phyloP scores from a whole-genome alignment of 2,888 invertebrate genomes.

The Miltochrista miniata region DNA sequence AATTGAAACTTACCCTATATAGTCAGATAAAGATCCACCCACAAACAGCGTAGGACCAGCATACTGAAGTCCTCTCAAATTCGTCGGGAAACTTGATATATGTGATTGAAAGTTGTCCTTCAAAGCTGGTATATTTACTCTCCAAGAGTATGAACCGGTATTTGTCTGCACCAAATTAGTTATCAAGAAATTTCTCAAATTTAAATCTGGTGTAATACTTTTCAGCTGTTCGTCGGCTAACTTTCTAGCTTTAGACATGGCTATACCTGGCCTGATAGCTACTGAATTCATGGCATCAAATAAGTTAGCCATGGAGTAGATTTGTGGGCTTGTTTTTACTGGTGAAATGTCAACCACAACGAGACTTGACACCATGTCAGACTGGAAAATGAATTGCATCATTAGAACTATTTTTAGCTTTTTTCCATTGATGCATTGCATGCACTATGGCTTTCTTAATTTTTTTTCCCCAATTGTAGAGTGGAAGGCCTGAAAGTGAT shows the following conservation, averaged over 20 bases:
- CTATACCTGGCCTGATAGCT: constrained; percentile 83
- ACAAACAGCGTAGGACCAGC: constrained; percentile 91
- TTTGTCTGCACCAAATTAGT: constrained; percentile 91
- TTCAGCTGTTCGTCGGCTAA: constrained; percentile 85
- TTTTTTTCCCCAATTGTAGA: too few species aligned
- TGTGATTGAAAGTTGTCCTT: constrained; percentile 85
- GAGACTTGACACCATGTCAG: constrained; percentile 85
- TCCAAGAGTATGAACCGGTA: constrained; percentile 88
- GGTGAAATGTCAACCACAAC: constrained; percentile 90
- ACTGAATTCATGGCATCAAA: constrained; percentile 87
- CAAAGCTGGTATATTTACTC: constrained; percentile 90
- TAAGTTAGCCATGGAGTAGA: constrained; percentile 84
- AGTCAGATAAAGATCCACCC: constrained; percentile 92
- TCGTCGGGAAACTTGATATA: constrained; percentile 86
- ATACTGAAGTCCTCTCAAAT: constrained; percentile 76
- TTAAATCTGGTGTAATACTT: constrained; percentile 80
- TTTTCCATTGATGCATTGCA: background rate
- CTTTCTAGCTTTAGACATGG: constrained; percentile 88
- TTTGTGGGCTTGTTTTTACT: constrained; percentile 84
- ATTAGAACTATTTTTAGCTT: background rate
- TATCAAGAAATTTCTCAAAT: constrained; percentile 90
- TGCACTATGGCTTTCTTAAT: too few species aligned
- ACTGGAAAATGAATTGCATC: constrained; percentile 65
- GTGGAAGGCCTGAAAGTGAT: too few species aligned
- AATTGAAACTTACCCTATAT: constrained; percentile 84